A percentile compares a stretch with the other conserved stretches of the same genome.
Conservation (phyloP, 1,140 invertebrate species). For the Drepana arcuata region DNA sequence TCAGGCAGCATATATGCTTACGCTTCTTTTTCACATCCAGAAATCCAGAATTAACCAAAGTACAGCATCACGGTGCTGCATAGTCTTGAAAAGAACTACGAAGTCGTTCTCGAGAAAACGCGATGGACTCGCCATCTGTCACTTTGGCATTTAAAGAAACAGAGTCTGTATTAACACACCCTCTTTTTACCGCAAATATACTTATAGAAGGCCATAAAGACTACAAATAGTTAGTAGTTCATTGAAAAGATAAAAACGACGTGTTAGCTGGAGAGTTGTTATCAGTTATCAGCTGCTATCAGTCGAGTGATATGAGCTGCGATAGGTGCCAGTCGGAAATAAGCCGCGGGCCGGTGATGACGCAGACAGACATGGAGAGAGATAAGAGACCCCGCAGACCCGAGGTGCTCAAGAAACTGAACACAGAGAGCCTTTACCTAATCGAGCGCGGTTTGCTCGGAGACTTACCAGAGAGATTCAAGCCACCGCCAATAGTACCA, state of each 20-base stretch:
- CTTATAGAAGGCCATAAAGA: too few species aligned
- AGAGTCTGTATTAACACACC: too few species aligned
- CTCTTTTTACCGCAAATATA: too few species aligned
- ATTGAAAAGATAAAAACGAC: not conserved
- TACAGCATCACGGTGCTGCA: too few species aligned
- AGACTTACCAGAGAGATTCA: constrained; percentile 46
- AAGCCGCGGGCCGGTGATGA: constrained; percentile 35
- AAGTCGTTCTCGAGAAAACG: too few species aligned
- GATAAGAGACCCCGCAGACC: constrained; percentile 39
- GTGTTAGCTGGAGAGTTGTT: constrained; percentile 18
- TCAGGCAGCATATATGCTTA: too few species aligned
- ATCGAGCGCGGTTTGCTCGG: constrained; percentile 56
- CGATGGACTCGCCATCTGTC: too few species aligned
- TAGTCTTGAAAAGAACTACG: too few species aligned
- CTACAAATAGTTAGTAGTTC: not conserved
- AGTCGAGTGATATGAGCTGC: constrained; percentile 28
- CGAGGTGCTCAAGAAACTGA: constrained; percentile 49
- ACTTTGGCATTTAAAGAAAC: too few species aligned
- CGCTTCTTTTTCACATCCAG: too few species aligned
- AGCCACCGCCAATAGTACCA: constrained; percentile 27
- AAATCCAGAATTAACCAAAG: too few species aligned
- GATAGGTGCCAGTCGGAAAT: constrained; percentile 48
- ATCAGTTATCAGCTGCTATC: constrained; percentile 32
- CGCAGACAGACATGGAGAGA: constrained; percentile 43
- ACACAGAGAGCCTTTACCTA: constrained; percentile 40